Base-by-base conservation (phyloP, 1,140 invertebrate genomes). In the Eriosoma lanigerum region DNA sequence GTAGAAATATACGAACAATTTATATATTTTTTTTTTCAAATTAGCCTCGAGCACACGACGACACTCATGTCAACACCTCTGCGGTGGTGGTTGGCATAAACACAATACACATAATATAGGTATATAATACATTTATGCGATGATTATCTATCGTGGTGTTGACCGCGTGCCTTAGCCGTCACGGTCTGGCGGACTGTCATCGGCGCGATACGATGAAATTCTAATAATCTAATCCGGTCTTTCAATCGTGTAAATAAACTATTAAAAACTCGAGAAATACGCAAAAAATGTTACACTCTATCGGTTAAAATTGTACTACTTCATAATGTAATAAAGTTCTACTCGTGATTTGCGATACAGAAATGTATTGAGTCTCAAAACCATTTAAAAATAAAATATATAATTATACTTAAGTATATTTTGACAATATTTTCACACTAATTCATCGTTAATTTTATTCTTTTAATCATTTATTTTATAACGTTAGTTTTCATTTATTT, bases 61-160 rank as follows among this genome's bases (percentile, higher is more conserved):
- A 50, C 21, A 70, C 66, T 29, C 64, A 1, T 70, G 66, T 70
- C 66, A 29, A 70, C 66, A 70, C 66, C 66, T 26, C 46, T n/a
- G 21, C 3, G 21, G 6, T 19, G 9, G n/a, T 66, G 19, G 38
- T 12, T 66, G 10, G 6, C 10, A 4, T 32, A 66, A 32, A 13
- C 29, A n/a, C 64, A 6, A 12, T n/a, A 17, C 1, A n/a, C n/a
- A 48, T 1, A 24, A 29, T 29, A 15, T 56, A 58, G 24, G 24
- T 26, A 24, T 56, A 56, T 58, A 21, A 1, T 24, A 62, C 32
- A 32, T 64, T 19, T 62, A 68, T 48, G 44, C 64, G 66, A 70
- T 70, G 46, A 70, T 70, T 70, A 70, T 70, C 66, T 48, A 21
- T 70, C 44, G 44, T 21, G 21, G 66, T 29, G 24, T 70, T 44